These are phyloP conservation scores for Physeter macrocephalus DNA, from an alignment of 2,113 vertebrate genomes.

Conservation along the genomic window DNA sequence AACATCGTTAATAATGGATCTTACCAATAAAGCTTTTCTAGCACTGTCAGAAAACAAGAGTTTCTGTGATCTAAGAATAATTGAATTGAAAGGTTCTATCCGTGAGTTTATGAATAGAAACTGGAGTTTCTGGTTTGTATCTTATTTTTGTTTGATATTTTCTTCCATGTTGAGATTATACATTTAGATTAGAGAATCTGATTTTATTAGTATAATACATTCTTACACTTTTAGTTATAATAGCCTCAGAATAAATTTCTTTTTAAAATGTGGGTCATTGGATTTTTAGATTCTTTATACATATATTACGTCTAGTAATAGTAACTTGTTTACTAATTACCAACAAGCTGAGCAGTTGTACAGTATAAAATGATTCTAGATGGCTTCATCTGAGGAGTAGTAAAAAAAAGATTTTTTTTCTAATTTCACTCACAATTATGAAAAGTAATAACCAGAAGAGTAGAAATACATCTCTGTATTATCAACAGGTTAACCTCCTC, in stretches of 20 bases:
- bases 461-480: neutral
- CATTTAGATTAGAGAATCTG: neutral
- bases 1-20: neutral
- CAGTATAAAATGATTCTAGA: neutral
- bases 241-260: neutral
- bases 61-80: neutral
- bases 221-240: neutral
- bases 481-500: neutral
- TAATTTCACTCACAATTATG: neutral
- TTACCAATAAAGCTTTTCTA: neutral
- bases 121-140: neutral
- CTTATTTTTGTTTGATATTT: neutral
- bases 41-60: neutral
- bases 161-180: neutral
- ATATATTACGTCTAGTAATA: neutral
- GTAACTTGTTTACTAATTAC: neutral
- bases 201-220: neutral
- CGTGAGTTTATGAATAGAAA: neutral
- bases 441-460: neutral
- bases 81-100: neutral
- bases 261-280: neutral
- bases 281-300: neutral
- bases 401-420: neutral
- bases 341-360: neutral
- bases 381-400: neutral